Evolutionary conservation across 2,797 vertebrate species (phyloP).

Genomic region (Eulemur albifrons): DNA sequence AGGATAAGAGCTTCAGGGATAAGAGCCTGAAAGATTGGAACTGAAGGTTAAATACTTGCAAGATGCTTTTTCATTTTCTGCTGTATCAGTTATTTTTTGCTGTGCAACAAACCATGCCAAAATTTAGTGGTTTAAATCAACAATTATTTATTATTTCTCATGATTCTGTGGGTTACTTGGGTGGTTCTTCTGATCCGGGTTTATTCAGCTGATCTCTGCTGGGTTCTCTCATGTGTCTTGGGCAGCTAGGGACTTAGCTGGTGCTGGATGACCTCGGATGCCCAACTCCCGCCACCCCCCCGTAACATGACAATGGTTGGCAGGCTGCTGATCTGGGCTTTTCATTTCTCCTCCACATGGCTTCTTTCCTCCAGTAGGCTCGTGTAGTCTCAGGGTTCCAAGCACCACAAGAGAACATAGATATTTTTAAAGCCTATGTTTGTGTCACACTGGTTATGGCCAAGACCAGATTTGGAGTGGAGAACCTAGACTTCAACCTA

Average conservation of each 20-base stretch:
- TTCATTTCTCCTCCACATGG: neutral
- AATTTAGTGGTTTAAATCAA: neutral
- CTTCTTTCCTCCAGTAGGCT: neutral
- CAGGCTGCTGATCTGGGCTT: neutral
- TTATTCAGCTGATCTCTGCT: neutral
- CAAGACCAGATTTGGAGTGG: neutral
- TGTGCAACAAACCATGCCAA: neutral
- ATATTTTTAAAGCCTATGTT: neutral
- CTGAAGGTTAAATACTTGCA: neutral
- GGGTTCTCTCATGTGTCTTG: neutral
- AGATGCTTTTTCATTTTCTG: neutral
- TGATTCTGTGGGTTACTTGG: neutral
- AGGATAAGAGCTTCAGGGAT: neutral
- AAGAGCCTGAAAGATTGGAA: neutral
- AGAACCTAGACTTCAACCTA: neutral
- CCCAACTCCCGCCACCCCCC: neutral
- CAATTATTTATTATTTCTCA: neutral
- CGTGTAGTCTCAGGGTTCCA: neutral
- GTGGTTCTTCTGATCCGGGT: neutral
- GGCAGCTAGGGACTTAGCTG: neutral
- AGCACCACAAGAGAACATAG: neutral
- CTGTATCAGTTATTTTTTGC: neutral
- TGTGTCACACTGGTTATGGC: neutral
- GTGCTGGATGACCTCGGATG: neutral
- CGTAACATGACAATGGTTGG: fast-evolving